Base-by-base conservation (phyloP, 2,888 invertebrate species). In the Cordilura impudica region DNA sequence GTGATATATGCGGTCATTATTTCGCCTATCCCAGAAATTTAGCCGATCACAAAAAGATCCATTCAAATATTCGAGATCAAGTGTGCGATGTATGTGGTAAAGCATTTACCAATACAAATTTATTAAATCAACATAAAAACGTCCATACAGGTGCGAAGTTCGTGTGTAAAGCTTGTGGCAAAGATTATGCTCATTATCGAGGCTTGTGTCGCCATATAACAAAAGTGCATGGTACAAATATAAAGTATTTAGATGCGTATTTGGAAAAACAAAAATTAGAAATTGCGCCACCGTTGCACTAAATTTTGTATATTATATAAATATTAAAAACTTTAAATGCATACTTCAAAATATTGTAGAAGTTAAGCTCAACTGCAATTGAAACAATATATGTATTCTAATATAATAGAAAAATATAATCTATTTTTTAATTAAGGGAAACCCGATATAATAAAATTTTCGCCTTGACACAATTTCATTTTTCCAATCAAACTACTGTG, bases 1-100 rank as follows among this genome's bases (percentile, higher is more conserved):
- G 79, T 45, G 79, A 79, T 56, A 75, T 79, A 18, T 79, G 79
- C 26, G 71, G 67, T 12, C 66, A 75, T 51, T 29, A 71, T 56
- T 79, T 79, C 45, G 75, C 79, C 10, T 79, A 79, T 54, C 79
- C 79, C 4, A 39, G 79, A 54, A 75, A 79, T 63, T 63, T 79
- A 7, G 66, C 74, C 3, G 79, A 79, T 61, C 79, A 79, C 21
- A 79, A 82, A 65, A 81, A 81, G 61, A 72, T 65, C 26, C 83
- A 83, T 54, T 58, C 72, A 2, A 81, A 78, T 53, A 80, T 78
- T 65, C 80, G 78, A 2, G 80, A 82, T 49, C 77, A 81, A 45
- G 63, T 82, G 2, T 83, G 82, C 31, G 81, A 82, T 53, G 69
- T 81, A 7, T 83, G 83, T 39, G 81, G 81, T 4, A 82, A 82